Evolutionary conservation across 2,797 vertebrate genomes (phyloP), one percentile per base, ranked within the genome.

Genomic region (Mycteria americana): DNA sequence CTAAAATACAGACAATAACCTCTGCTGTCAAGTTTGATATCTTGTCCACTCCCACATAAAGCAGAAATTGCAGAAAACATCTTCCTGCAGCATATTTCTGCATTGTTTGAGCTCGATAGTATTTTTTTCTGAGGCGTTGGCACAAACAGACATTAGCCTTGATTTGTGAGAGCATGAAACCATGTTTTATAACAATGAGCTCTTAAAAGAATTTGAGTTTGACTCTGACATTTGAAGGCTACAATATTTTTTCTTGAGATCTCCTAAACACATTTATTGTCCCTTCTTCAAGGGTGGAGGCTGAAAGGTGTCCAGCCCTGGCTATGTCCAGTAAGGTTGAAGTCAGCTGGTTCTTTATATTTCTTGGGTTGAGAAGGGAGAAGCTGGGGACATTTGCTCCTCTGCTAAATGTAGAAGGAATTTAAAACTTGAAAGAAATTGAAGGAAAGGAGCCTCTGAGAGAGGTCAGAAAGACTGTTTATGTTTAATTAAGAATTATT

Each of bases 21-120:
- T 91, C 69, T 93, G 41, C 77, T 96, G 86, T 92, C 89, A 78
- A 89, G 14, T 94, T 76, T 78, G 46, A 33, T 82, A 35, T 85
- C 62, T 91, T 87, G 65, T 91, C 70, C 46, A 62, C 67, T 89
- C 51, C 46, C 48, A 75, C 21, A 54, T 87, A 78, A 89, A 83
- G n/a, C 45, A 89, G 46, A 86, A 91, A 89, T 65, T 87, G 43
- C 33, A 65, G 80, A 78, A 88, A 76, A 41, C 43, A 25, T 45
- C 17, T 91, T 96, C 39, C 67, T 96, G 21, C 24, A 65, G 77
- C 43, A 11, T 76, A 69, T 86, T 73, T 95, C 62, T 65, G 24
- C 50, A 35, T 57, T 88, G 41, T 73, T 85, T 87, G 43, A 90
- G 15, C 54, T 69, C 41, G n/a, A 5, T 15, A 53, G 21, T 56